Conservation (phyloP, 1,140 invertebrate species). For the Sycophaga agraensis region DNA sequence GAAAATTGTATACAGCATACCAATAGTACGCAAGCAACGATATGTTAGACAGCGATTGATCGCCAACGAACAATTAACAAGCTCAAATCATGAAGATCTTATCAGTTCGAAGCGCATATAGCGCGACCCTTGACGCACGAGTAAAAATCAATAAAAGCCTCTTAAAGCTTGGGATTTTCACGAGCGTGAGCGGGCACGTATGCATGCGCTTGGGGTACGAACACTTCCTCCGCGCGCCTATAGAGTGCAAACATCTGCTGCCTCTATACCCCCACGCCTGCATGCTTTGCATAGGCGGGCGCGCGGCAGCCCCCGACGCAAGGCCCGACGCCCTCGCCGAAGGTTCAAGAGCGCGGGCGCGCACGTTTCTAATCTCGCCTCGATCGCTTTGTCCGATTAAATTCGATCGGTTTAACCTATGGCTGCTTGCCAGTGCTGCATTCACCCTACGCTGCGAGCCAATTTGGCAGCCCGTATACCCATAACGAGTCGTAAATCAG, state of each 20-base stretch:
- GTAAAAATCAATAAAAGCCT: not conserved
- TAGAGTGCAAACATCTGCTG: not conserved
- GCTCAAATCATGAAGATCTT: too few relatives aligned
- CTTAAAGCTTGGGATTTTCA: not conserved
- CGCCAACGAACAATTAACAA: too few relatives aligned
- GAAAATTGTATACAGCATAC: too few relatives aligned
- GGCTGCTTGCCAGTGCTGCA: too few relatives aligned
- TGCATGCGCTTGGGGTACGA: not conserved
- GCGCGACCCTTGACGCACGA: too few relatives aligned
- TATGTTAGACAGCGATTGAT: too few relatives aligned
- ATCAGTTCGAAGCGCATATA: too few relatives aligned
- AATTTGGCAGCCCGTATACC: not conserved
- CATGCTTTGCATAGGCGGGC: not conserved
- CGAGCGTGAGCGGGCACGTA: not conserved
- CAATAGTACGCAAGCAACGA: too few relatives aligned
- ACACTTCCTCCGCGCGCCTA: not conserved
- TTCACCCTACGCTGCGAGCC: too few relatives aligned
- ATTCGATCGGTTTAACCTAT: not conserved
- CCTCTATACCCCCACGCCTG: not conserved
- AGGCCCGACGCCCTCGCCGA: not conserved
- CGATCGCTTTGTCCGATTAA: conserved; percentile 9
- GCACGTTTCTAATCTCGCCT: not conserved
- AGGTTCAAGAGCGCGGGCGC: not conserved
- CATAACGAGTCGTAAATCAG: conserved; percentile 3
- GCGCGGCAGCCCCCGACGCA: not conserved